Evolutionary conservation across 2,888 invertebrate genomes (phyloP).

Genomic region (Microctonus hyperodae): DNA sequence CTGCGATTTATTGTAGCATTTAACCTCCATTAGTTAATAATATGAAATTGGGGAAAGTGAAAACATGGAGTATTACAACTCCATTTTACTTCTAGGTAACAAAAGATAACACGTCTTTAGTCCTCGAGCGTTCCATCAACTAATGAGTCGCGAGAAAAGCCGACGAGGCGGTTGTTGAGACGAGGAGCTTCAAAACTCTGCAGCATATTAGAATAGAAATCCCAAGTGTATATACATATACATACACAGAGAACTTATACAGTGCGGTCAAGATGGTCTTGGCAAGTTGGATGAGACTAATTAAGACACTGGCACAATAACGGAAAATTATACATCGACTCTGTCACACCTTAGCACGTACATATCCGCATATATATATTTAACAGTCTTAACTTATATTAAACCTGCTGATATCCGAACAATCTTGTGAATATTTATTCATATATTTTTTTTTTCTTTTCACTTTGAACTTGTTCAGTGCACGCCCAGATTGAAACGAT

Average conservation of each 20-base stretch:
- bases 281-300: conserved; percentile 25
- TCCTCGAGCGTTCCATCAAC: conserved; percentile 45
- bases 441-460: background rate
- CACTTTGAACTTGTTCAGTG: background rate
- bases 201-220: background rate
- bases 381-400: background rate
- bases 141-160: conserved; percentile 50
- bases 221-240: background rate
- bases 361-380: conserved; percentile 17
- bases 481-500: background rate
- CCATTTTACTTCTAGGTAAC: background rate
- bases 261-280: conserved; percentile 31
- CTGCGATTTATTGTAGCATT: conserved; percentile 35
- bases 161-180: conserved; percentile 15
- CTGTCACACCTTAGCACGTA: conserved; percentile 28
- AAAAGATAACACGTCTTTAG: conserved; percentile 40
- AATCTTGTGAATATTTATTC: no score
- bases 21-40: conserved; percentile 58
- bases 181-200: conserved; percentile 11
- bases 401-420: no score
- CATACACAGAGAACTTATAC: conserved; percentile 14
- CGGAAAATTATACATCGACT: conserved; percentile 29
- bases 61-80: background rate
- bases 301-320: conserved; percentile 29
- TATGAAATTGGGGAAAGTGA: background rate